A percentile compares a stretch with the other conserved stretches of the same genome.
phyloP scores from a whole-genome alignment of 2,888 invertebrate genomes.

The Coronaproctus castanopsis region DNA sequence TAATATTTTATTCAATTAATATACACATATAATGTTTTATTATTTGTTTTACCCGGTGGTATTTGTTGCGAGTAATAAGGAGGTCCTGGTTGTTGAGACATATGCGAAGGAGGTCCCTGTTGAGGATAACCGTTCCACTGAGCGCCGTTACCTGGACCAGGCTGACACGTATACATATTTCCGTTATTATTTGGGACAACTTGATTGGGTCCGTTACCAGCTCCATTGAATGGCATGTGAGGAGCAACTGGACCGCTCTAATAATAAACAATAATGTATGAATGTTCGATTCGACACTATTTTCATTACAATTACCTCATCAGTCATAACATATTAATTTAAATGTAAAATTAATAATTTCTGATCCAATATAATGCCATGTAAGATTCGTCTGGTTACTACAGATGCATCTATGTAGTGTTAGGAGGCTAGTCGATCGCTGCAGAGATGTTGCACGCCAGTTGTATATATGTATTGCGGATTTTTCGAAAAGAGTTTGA shows the following conservation, averaged over 20 bases:
- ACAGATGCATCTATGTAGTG: no score
- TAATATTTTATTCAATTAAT: background rate
- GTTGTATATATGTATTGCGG: no score
- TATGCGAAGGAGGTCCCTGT: slow-evolving; percentile 24
- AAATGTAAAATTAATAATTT: no score
- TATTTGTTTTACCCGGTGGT: slow-evolving; percentile 18
- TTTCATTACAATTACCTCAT: no score
- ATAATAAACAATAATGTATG: no score
- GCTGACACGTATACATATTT: slow-evolving; percentile 15
- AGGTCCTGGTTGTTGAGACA: slow-evolving; percentile 27
- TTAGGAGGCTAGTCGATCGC: no score
- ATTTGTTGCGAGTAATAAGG: slow-evolving; percentile 25
- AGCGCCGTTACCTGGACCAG: slow-evolving; percentile 17
- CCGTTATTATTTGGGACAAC: slow-evolving; percentile 15
- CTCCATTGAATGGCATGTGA: slow-evolving; percentile 9
- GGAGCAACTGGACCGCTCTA: slow-evolving; percentile 9
- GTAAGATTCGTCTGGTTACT: no score
- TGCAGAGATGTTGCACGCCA: no score
- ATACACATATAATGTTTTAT: background rate
- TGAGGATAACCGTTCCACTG: slow-evolving; percentile 25
- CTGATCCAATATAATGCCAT: no score
- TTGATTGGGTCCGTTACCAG: slow-evolving; percentile 15
- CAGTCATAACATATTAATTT: no score
- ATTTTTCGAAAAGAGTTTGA: no score
- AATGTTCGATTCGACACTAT: background rate